Percentiles rank a stretch among this genome's conserved stretches.
Evolutionary conservation across 2,797 vertebrate genomes (phyloP).

Genomic region (Catharus ustulatus): DNA sequence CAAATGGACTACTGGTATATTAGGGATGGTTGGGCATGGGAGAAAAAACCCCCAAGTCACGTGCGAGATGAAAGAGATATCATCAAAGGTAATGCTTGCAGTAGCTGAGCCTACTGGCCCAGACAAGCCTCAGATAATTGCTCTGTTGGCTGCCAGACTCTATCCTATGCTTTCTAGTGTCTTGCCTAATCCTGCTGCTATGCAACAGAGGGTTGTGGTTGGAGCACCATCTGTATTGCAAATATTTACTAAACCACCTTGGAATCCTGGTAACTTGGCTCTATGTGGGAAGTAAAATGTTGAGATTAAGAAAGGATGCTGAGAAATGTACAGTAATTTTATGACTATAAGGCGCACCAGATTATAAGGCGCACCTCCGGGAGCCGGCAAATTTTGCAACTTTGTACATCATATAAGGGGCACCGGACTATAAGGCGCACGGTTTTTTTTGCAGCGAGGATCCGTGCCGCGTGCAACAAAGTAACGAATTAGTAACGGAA

Average conservation of each 20-base stretch:
- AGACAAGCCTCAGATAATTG: neutral
- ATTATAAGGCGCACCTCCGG: too few species aligned
- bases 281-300: neutral
- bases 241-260: neutral
- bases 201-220: neutral
- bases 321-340: neutral
- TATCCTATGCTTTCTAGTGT: neutral
- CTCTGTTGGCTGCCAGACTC: neutral
- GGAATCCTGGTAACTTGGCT: neutral
- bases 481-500: too few species aligned
- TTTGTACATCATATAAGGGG: too few species aligned
- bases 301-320: neutral
- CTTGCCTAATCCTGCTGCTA: neutral
- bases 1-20: neutral
- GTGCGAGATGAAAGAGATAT: neutral
- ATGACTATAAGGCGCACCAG: too few species aligned
- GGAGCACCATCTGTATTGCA: neutral
- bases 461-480: too few species aligned
- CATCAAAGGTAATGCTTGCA: neutral
- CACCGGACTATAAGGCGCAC: too few species aligned
- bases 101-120: neutral
- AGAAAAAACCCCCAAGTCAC: neutral
- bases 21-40: neutral
- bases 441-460: too few species aligned
- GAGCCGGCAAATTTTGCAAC: too few species aligned